phyloP scores from a whole-genome alignment of 1,140 invertebrate species.

The Dufourea novaeangliae region DNA sequence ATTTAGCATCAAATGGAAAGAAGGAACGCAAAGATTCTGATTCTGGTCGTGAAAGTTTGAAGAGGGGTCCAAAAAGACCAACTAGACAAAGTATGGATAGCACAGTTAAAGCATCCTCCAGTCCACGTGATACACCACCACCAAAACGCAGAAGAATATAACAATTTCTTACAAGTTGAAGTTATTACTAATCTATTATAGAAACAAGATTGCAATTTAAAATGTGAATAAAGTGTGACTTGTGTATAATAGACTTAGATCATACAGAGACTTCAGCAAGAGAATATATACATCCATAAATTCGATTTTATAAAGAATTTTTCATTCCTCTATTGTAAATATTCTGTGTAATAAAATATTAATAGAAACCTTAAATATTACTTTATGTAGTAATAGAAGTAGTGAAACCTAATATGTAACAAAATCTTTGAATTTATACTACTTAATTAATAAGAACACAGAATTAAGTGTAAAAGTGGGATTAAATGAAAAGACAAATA shows the following conservation, averaged over 20 bases:
- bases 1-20: slow-evolving; percentile 69
- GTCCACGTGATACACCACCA: slow-evolving; percentile 79
- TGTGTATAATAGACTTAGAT: neutral
- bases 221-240: neutral
- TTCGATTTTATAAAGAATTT: slow-evolving; percentile 27
- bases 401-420: neutral
- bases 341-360: neutral
- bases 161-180: slow-evolving; percentile 39
- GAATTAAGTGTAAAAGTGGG: neutral
- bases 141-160: slow-evolving; percentile 79
- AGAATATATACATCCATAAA: slow-evolving; percentile 4
- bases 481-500: slow-evolving; percentile 22
- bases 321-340: slow-evolving; percentile 33
- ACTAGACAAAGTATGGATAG: slow-evolving; percentile 79
- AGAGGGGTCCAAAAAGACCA: slow-evolving; percentile 77
- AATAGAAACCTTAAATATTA: neutral
- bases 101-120: slow-evolving; percentile 76
- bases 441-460: neutral
- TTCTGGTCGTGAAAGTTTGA: slow-evolving; percentile 74
- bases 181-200: neutral
- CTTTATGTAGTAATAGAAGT: neutral
- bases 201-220: slow-evolving; percentile 1
- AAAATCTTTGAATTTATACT: neutral
- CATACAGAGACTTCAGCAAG: neutral
- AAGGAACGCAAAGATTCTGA: slow-evolving; percentile 80